Percentiles rank a stretch among this genome's conserved stretches.
Conservation (phyloP, 2,797 vertebrate genomes). For the Chrysocyon brachyurus region DNA sequence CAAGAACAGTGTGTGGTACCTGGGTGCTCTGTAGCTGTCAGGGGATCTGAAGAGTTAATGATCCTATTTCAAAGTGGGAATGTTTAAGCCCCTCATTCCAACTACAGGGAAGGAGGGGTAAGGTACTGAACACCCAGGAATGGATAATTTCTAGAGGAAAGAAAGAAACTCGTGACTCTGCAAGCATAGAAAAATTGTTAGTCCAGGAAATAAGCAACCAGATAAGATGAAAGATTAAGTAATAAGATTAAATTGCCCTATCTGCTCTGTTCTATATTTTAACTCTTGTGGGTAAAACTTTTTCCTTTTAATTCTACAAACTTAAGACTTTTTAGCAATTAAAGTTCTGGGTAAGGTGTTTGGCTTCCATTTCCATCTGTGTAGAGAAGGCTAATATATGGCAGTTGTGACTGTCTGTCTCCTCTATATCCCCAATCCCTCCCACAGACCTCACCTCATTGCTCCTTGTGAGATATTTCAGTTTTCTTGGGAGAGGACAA, state of each 20-base stretch:
- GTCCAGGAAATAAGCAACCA: neutral
- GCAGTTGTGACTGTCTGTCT: fast-evolving
- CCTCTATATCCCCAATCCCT: neutral
- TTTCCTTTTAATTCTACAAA: neutral
- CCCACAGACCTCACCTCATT: neutral
- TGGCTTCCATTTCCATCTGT: neutral
- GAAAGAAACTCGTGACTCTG: neutral
- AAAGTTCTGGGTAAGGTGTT: neutral
- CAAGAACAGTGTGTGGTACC: neutral
- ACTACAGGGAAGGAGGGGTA: neutral
- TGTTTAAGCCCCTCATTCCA: neutral
- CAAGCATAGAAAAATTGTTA: constrained; percentile 25
- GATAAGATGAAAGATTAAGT: constrained; percentile 16
- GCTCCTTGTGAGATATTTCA: neutral
- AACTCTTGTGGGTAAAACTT: constrained; percentile 11
- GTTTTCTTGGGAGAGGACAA: neutral
- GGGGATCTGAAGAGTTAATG: neutral
- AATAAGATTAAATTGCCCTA: neutral
- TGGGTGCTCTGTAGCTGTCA: neutral
- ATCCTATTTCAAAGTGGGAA: neutral
- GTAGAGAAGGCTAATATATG: neutral
- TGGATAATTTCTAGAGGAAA: neutral
- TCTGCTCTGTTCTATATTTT: neutral
- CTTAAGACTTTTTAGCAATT: constrained; percentile 28
- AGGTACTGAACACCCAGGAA: neutral